A percentile compares a stretch with the other conserved stretches of the same genome.
phyloP scores from a whole-genome alignment of 1,140 invertebrate genomes.

The Eubasilissa regina region DNA sequence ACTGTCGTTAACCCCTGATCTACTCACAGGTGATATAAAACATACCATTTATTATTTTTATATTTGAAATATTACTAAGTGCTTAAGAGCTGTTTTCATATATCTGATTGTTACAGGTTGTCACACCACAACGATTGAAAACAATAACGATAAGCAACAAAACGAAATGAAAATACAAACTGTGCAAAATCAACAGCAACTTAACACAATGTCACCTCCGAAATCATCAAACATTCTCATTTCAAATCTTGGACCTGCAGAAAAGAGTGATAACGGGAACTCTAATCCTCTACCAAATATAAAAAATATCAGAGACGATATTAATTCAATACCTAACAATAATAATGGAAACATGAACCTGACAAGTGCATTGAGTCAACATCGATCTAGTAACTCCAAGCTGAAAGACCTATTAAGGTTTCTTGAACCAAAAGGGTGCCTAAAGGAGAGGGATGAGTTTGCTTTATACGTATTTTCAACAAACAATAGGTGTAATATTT shows the following conservation, averaged over 20 bases:
- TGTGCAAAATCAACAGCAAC: slow-evolving; percentile 49
- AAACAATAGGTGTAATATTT: slow-evolving; percentile 81
- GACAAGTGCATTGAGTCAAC: slow-evolving; percentile 56
- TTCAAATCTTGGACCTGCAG: slow-evolving; percentile 63
- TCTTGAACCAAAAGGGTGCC: slow-evolving; percentile 83
- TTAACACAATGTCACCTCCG: slow-evolving; percentile 63
- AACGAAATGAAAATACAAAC: slow-evolving; percentile 57
- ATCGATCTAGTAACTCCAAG: slow-evolving; percentile 63
- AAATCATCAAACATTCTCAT: slow-evolving; percentile 69
- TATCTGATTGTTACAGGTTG: slow-evolving; percentile 44
- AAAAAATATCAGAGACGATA: slow-evolving; percentile 66
- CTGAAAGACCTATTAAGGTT: slow-evolving; percentile 79
- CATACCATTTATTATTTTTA: no score
- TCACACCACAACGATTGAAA: slow-evolving; percentile 50
- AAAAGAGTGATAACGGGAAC: slow-evolving; percentile 51
- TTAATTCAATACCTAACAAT: slow-evolving; percentile 62
- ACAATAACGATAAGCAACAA: slow-evolving; percentile 53
- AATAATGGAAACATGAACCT: slow-evolving; percentile 64
- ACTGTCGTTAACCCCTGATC: slow-evolving; percentile 69
- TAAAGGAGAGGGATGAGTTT: slow-evolving; percentile 89
- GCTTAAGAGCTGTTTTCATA: background rate
- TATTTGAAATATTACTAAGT: background rate
- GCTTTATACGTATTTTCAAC: slow-evolving; percentile 90
- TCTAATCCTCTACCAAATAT: slow-evolving; percentile 65
- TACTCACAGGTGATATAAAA: slow-evolving; percentile 66